phyloP scores from a whole-genome alignment of 2,113 vertebrate genomes.

The Carettochelys insculpta region DNA sequence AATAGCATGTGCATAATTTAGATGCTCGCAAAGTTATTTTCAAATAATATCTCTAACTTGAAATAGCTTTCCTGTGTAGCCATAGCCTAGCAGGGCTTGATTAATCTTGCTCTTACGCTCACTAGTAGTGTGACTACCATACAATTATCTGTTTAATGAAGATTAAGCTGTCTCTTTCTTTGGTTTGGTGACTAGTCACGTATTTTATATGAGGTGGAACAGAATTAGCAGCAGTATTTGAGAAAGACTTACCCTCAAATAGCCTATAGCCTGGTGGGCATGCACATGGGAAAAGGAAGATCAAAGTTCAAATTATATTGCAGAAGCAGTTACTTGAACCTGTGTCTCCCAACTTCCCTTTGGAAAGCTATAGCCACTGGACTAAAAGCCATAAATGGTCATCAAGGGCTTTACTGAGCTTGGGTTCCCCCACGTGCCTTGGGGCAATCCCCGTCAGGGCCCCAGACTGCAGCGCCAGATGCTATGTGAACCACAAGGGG shows the following conservation, averaged over 20 bases:
- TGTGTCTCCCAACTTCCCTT: background rate
- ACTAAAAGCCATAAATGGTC: background rate
- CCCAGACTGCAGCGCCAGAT: too few species aligned
- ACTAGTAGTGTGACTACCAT: background rate
- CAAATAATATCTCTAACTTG: too few species aligned
- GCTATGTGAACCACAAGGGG: too few species aligned
- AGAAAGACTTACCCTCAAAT: background rate
- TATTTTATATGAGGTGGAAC: background rate
- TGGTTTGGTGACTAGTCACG: background rate
- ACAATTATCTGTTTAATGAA: background rate
- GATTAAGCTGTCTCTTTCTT: background rate
- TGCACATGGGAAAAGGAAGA: background rate
- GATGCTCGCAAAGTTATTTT: too few species aligned
- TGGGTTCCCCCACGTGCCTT: too few species aligned
- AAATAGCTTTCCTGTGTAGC: background rate
- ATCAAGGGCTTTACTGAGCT: background rate
- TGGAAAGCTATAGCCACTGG: background rate
- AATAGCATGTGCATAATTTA: too few species aligned
- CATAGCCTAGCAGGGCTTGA: background rate
- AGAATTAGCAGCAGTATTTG: background rate
- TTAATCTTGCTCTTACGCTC: background rate
- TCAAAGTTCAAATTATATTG: background rate
- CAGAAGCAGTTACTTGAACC: background rate
- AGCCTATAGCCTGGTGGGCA: accelerated
- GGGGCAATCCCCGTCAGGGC: too few species aligned